These are phyloP conservation scores for Coccyzus lansbergi DNA, from an alignment of 2,797 vertebrate species.

Conservation along the genomic window DNA sequence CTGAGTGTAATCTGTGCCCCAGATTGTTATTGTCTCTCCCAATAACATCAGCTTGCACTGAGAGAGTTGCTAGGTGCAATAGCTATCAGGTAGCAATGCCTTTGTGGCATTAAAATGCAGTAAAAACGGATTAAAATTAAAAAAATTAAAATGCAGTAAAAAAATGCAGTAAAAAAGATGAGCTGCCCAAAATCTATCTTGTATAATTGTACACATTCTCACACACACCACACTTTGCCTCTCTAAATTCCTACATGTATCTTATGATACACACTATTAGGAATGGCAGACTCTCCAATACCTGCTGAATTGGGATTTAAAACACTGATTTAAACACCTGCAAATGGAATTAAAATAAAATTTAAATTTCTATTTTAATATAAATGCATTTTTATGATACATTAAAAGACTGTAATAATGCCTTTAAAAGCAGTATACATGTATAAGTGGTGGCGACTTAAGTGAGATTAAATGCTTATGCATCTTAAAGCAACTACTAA, in stretches of 20 bases:
- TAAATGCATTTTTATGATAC: not conserved
- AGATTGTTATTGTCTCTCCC: not conserved
- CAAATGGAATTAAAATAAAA: not conserved
- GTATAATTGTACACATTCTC: not conserved
- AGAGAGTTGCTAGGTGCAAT: not conserved
- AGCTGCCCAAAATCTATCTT: not conserved
- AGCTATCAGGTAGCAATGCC: not conserved
- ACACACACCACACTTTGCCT: not conserved
- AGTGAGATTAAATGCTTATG: not conserved
- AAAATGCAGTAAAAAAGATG: not conserved
- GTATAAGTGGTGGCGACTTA: not conserved
- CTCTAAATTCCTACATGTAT: not conserved
- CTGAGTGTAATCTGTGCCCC: not conserved
- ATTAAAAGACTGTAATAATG: not conserved
- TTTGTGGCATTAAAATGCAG: too few species aligned
- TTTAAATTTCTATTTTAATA: not conserved
- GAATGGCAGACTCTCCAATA: not conserved
- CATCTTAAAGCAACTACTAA: not conserved
- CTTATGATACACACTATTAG: not conserved
- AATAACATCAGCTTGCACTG: not conserved
- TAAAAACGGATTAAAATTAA: too few species aligned
- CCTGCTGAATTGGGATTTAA: not conserved
- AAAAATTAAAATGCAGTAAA: too few species aligned
- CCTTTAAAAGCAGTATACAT: not conserved
- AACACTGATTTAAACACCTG: not conserved